Conservation (phyloP, 2,113 vertebrate genomes). For the Coregonus clupeaformis region DNA sequence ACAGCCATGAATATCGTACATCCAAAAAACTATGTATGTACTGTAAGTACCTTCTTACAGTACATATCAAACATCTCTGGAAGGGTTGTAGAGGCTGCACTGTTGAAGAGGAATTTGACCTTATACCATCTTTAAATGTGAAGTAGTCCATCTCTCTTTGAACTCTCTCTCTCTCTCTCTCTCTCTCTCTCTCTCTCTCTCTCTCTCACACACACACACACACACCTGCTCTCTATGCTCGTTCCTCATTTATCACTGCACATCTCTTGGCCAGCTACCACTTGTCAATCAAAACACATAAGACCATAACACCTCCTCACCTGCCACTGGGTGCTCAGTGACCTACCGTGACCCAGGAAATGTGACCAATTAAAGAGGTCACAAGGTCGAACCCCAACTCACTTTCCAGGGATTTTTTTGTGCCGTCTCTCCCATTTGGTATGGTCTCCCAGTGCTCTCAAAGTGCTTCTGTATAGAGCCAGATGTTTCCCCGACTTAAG, state of each 20-base stretch:
- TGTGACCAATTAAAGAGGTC: constrained; percentile 49
- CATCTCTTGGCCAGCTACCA: constrained; percentile 36
- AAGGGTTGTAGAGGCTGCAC: constrained; percentile 47
- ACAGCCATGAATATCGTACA: too few relatives aligned
- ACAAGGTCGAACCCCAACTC: constrained; percentile 31
- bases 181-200: too few relatives aligned
- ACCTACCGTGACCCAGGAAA: constrained; percentile 51
- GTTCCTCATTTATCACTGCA: constrained; percentile 12
- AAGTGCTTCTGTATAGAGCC: not conserved
- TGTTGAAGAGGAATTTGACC: constrained; percentile 52
- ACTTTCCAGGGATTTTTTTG: constrained; percentile 22
- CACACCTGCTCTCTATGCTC: constrained; percentile 9
- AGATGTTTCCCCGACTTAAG: constrained; percentile 12
- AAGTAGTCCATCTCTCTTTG: not conserved
- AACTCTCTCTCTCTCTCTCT: too few relatives aligned
- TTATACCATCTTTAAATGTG: constrained; percentile 27
- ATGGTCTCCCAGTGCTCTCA: not conserved
- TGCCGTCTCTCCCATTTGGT: constrained; percentile 12
- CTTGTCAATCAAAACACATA: constrained; percentile 45
- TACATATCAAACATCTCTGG: constrained; percentile 25
- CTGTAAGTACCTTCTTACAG: not conserved
- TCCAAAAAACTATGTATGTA: too few relatives aligned
- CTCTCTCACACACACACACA: not conserved
- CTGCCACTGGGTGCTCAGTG: constrained; percentile 28
- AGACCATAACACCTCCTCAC: constrained; percentile 36